Evolutionary conservation across 2,888 invertebrate species (phyloP), one percentile per base, ranked within the genome.

Genomic region (Diplolepis rosae): DNA sequence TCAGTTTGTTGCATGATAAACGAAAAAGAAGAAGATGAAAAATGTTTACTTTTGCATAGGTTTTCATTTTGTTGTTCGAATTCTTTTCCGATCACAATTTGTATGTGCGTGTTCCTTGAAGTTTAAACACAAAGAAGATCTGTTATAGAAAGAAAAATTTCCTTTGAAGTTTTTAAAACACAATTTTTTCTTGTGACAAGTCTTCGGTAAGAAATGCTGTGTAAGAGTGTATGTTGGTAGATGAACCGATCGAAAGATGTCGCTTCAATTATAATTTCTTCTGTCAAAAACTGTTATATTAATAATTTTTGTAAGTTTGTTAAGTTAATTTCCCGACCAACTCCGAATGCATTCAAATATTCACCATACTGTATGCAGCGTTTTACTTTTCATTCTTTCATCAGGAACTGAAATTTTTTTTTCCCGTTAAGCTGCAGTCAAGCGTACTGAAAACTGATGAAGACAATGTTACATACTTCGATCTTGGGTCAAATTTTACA

Each of bases 401-500:
- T 50, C 4, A 50, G 22, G 11, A 24, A 24, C 50, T 50, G 50
- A 9, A 50, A 50, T 24, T 24, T 2, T 24, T 7, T 22, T 50
- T 50, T 50, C 9, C 50, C 50, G 11, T 24, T 24, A 24, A 7
- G 24, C 50, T 50, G 22, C 50, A 50, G 22, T 22, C 50, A 24
- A 7, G 24, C 22, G 11, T 50, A 11, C 9, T 24, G 24, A 50
- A 50, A 50, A 50, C 24, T 50, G 50, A 24, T 24, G 50, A 22
- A 9, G 24, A 50, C 3, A 50, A 9, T 13, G 22, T 50, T 22
- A 50, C 7, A 24, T 50, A 50, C 24, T 24, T 50, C 3, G 24
- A 13, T 24, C 27, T 22, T 13, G 50, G 11, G 6, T 71, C 71
- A 1, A 51, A 66, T 69, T 70, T 75, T 48, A 68, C 65, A 61